A percentile compares a stretch with the other conserved stretches of the same genome.
Conservation (phyloP, 2,113 vertebrate species). For the Scatophagus argus region DNA sequence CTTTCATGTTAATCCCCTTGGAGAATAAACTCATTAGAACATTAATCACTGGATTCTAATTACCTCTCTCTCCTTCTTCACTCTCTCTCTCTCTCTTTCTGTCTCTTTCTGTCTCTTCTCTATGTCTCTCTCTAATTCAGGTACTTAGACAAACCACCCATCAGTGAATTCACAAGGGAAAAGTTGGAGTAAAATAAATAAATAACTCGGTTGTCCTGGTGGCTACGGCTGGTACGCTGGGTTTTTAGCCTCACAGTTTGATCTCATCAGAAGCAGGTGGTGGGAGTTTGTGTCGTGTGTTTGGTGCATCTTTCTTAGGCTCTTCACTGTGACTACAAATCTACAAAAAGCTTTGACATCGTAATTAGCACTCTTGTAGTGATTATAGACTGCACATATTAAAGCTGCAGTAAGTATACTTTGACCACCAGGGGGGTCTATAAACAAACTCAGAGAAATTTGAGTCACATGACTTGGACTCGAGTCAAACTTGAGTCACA, state of each 20-base stretch:
- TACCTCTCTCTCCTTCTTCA: conserved; percentile 33
- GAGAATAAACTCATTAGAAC: conserved; percentile 85
- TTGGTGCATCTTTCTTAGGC: neutral
- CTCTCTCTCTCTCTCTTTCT: conserved; percentile 47
- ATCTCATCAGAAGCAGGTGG: neutral
- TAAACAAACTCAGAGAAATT: neutral
- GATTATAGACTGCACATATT: neutral
- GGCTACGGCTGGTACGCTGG: neutral
- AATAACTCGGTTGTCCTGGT: conserved; percentile 20
- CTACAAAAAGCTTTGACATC: neutral
- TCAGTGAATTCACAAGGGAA: conserved; percentile 44
- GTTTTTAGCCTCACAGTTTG: conserved; percentile 3
- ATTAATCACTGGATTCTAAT: conserved; percentile 83
- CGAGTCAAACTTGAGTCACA: no score
- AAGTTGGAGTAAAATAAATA: conserved; percentile 55
- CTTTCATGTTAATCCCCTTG: conserved; percentile 76
- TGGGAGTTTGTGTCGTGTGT: neutral
- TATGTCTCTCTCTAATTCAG: conserved; percentile 56
- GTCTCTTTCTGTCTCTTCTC: conserved; percentile 7
- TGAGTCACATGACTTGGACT: no score
- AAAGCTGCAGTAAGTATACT: neutral
- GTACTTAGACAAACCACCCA: conserved; percentile 48
- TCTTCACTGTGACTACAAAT: neutral
- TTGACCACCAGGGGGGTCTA: neutral
- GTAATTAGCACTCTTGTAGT: neutral